Conservation (phyloP, 2,888 invertebrate species). For the Ganaspis brasiliensis region DNA sequence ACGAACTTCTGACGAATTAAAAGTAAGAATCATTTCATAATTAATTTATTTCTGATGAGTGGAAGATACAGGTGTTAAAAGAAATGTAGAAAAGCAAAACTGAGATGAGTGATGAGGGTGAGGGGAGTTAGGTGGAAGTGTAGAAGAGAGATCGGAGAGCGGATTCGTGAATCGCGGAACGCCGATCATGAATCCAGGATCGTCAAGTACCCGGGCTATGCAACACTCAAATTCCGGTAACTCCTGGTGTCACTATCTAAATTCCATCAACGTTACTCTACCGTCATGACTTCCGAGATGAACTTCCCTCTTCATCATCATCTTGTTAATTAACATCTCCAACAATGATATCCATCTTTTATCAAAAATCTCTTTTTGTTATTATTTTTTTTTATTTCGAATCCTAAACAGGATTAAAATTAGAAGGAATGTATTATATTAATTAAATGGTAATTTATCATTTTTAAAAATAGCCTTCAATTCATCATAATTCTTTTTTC, state of each 20-base stretch:
- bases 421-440: too few species aligned
- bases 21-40: too few species aligned
- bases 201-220: slow-evolving; percentile 68
- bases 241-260: slow-evolving; percentile 69
- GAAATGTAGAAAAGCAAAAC: too few species aligned
- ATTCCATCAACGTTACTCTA: slow-evolving; percentile 63
- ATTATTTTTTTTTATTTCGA: too few species aligned
- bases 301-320: slow-evolving; percentile 31
- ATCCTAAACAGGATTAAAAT: too few species aligned
- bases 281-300: slow-evolving; percentile 37
- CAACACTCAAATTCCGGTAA: slow-evolving; percentile 70
- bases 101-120: background rate
- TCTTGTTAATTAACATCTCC: background rate
- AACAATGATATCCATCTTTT: slow-evolving; percentile 4
- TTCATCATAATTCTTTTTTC: too few species aligned
- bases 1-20: too few species aligned
- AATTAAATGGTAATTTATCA: too few species aligned
- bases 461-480: too few species aligned
- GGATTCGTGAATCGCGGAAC: slow-evolving; percentile 21
- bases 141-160: slow-evolving; percentile 10
- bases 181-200: slow-evolving; percentile 57
- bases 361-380: too few species aligned
- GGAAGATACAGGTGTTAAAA: too few species aligned
- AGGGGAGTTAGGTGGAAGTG: background rate
- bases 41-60: too few species aligned